Evolutionary conservation across 2,888 invertebrate genomes (phyloP).

Genomic region (Serripes groenlandicus): DNA sequence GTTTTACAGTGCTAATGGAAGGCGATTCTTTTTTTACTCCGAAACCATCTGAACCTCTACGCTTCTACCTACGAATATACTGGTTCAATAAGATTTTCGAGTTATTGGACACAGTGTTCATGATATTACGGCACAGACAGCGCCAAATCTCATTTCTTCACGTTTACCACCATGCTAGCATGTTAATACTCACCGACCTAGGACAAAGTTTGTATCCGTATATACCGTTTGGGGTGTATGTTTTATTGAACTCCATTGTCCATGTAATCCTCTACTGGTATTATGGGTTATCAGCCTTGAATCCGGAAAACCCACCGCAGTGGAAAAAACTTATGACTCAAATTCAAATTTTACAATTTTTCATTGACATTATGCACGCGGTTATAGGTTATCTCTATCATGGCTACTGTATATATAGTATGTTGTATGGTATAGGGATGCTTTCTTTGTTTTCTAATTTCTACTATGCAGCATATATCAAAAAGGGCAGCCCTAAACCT

Average conservation of each 20-base stretch:
- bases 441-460: conserved; percentile 82
- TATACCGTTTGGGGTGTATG: conserved; percentile 80
- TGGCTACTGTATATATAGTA: conserved; percentile 84
- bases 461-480: conserved; percentile 82
- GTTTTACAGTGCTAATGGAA: conserved; percentile 70
- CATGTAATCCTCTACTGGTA: conserved; percentile 84
- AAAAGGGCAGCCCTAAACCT: conserved; percentile 7
- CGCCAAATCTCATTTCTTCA: conserved; percentile 85
- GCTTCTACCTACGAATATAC: conserved; percentile 78
- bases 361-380: conserved; percentile 80
- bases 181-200: conserved; percentile 84
- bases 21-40: conserved; percentile 77
- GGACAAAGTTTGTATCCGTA: conserved; percentile 80
- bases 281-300: conserved; percentile 81
- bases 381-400: conserved; percentile 81
- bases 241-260: conserved; percentile 83
- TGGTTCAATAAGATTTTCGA: conserved; percentile 83
- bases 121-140: conserved; percentile 83
- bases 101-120: conserved; percentile 85
- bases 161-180: conserved; percentile 85
- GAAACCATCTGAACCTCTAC: conserved; percentile 64
- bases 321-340: conserved; percentile 84
- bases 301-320: conserved; percentile 75
- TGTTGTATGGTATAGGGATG: conserved; percentile 84
- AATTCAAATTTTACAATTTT: conserved; percentile 84